Base-by-base conservation (phyloP, 2,888 invertebrate species). In the Criorhina ranunculi region DNA sequence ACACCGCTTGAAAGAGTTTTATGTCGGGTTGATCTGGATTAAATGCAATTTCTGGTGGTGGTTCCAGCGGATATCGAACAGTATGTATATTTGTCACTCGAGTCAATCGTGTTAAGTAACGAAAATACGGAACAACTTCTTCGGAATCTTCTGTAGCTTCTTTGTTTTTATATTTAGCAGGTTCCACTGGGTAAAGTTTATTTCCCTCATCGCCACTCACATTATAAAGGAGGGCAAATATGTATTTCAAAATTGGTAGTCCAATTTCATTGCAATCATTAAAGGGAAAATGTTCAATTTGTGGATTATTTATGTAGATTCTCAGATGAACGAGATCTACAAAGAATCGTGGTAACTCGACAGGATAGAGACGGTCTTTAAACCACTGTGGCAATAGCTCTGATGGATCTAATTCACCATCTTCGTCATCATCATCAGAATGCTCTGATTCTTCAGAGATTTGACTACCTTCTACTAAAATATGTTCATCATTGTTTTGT, bases 261-360 rank as follows among this genome's bases (percentile, higher is more conserved):
- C 94, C 93, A 69, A 94, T 93, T 6, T 93, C 88, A 87, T 94
- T 94, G 6, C 95, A 93, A 82, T 95, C 94, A 4, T 93, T 92
- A 53, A 93, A 93, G 3, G 91, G 90, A 88, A 93, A 94, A 90
- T 96, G 94, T 90, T 97, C 96, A 5, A 96, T 94, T 92, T 96
- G 96, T 0, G 95, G 94, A 60, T 93, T 93, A 87, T 94, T 94
- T 81, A 95, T 93, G 88, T 95, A 94, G 53, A 94, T 92, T 78
- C 94, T 93, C 42, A 94, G 93, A n/a, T 93, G 93, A 72, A 94
- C 91, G 7, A 96, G 93, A 89, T 96, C 95, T 29, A 96, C 93
- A 87, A 95, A 94, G 78, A 93, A 93, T 7, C 95, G 92, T 0
- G 96, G 95, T 86, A 95, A 93, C 46, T 92, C 88, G 29, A 94